Evolutionary conservation across 2,888 invertebrate genomes (phyloP).

Genomic region (Proisotoma minuta): DNA sequence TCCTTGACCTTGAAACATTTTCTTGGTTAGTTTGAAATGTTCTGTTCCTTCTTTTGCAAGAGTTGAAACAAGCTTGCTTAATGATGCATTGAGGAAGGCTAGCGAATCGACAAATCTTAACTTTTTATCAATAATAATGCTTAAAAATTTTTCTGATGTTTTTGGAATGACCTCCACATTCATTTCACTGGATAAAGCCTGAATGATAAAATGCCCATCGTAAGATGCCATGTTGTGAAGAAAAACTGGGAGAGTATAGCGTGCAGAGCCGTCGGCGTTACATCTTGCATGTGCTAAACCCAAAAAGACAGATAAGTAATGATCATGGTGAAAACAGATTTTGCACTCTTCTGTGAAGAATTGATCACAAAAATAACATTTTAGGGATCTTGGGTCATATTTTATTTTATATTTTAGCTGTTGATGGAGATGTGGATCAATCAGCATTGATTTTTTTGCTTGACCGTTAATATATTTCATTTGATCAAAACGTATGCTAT

Average conservation of each 20-base stretch:
- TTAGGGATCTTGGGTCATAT: background rate
- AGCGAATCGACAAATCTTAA: background rate
- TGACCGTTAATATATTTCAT: too few species aligned
- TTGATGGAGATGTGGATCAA: background rate
- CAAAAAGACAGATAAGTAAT: background rate
- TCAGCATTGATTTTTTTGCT: background rate
- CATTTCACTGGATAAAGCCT: conserved; percentile 3
- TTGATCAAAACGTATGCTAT: background rate
- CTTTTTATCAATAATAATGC: too few species aligned
- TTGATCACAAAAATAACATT: too few species aligned
- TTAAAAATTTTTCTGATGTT: background rate
- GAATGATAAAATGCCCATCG: conserved; percentile 13
- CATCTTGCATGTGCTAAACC: background rate
- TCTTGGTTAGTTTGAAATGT: conserved; percentile 12
- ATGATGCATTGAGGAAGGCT: too few species aligned
- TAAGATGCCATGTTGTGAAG: conserved; percentile 1
- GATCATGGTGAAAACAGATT: background rate
- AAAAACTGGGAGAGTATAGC: background rate
- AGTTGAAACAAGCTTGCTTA: too few species aligned
- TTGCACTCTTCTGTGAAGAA: background rate
- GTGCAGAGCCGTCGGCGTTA: background rate
- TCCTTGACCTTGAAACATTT: conserved; percentile 4
- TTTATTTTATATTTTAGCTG: background rate
- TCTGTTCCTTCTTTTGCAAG: too few species aligned
- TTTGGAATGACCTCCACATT: background rate